Evolutionary conservation across 2,797 vertebrate species (phyloP).

Genomic region (Nannoperca obscura): DNA sequence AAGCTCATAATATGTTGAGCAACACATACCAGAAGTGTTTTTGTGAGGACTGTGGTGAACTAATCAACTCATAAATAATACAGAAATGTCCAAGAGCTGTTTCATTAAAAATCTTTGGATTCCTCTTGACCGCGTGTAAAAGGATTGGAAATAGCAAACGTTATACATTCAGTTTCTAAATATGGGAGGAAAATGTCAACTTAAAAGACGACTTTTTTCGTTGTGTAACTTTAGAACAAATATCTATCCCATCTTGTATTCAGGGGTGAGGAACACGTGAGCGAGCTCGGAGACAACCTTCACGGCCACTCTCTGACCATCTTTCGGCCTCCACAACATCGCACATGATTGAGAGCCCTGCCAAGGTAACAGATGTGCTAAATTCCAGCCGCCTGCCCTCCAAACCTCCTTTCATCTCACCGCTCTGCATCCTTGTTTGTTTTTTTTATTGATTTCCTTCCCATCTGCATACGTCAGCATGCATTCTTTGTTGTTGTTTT

Average conservation of each 20-base stretch:
- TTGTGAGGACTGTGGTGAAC: slow-evolving; percentile 64
- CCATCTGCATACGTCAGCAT: slow-evolving; percentile 80
- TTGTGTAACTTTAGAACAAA: background rate
- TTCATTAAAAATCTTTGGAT: slow-evolving; percentile 26
- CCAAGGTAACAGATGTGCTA: slow-evolving; percentile 79
- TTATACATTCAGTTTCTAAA: background rate
- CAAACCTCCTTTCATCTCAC: slow-evolving; percentile 75
- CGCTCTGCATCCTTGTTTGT: slow-evolving; percentile 69
- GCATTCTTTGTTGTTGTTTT: slow-evolving; percentile 76
- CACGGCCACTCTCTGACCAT: slow-evolving; percentile 41
- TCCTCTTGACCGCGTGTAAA: slow-evolving; percentile 32
- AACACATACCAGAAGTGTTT: slow-evolving; percentile 69
- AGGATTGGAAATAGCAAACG: background rate
- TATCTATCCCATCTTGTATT: background rate
- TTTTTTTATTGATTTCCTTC: slow-evolving; percentile 84
- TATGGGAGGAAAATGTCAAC: slow-evolving; percentile 3
- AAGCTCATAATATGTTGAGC: slow-evolving; percentile 53
- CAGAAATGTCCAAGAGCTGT: slow-evolving; percentile 44
- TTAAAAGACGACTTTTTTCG: background rate
- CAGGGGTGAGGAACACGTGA: slow-evolving; percentile 43
- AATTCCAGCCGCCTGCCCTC: slow-evolving; percentile 71
- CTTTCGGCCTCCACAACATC: slow-evolving; percentile 59
- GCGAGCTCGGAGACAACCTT: slow-evolving; percentile 37
- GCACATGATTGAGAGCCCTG: slow-evolving; percentile 70
- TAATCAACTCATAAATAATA: slow-evolving; percentile 66